Conservation (phyloP, 1,140 invertebrate species). For the Tetragnatha versicolor region DNA sequence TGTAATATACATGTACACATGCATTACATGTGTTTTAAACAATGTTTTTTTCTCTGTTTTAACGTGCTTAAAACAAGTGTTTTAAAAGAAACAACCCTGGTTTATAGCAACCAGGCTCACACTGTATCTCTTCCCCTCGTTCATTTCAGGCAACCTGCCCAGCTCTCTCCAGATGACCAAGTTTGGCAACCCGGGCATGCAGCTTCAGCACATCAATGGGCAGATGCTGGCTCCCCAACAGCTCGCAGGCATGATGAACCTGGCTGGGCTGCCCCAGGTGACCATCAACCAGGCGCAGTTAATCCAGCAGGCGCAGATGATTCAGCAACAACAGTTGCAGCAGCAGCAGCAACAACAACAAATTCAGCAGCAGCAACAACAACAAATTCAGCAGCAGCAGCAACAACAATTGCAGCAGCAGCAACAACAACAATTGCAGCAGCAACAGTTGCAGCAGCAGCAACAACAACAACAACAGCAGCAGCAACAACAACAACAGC, state of each 20-base stretch:
- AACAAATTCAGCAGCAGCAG: too few species aligned
- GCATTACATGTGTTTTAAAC: too few species aligned
- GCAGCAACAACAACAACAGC: not conserved
- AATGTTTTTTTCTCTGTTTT: not conserved
- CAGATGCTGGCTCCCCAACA: constrained; percentile 27
- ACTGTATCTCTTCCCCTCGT: too few species aligned
- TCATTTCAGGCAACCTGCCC: constrained; percentile 3
- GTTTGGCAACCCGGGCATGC: constrained; percentile 10
- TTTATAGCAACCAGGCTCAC: not conserved
- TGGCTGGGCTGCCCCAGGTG: constrained; percentile 32
- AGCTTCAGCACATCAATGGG: constrained; percentile 36
- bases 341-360: not conserved
- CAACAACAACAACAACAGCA: not conserved
- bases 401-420: too few species aligned
- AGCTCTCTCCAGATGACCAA: constrained; percentile 49
- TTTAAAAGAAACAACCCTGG: not conserved
- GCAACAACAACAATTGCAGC: too few species aligned
- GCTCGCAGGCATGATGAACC: constrained; percentile 48
- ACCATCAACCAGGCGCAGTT: not conserved
- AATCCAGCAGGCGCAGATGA: constrained; percentile 27
- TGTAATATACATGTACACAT: too few species aligned
- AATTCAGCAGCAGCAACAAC: not conserved
- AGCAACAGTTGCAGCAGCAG: too few species aligned
- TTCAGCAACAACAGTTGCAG: constrained; percentile 32
- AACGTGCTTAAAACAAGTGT: not conserved